Evolutionary conservation across 1,140 invertebrate species (phyloP), one percentile per base, ranked within the genome.

Genomic region (Anoplolepis gracilipes): DNA sequence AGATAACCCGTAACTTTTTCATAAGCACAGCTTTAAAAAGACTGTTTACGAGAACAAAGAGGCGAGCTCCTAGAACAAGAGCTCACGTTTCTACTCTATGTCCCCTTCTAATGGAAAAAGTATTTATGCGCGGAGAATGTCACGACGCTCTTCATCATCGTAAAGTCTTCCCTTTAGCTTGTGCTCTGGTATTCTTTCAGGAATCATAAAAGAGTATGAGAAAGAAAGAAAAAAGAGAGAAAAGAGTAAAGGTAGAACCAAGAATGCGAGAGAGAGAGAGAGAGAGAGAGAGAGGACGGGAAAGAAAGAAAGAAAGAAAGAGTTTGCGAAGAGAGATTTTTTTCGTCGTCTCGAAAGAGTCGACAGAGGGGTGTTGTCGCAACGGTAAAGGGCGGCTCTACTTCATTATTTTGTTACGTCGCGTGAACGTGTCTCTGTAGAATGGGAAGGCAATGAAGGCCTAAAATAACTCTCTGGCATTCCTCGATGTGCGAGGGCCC

Each of bases 401-500:
- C 89, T 92, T 91, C 90, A 88, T 93, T 92, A 91, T 91, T 93
- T 91, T 73, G 85, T 93, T 92, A 91, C 90, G 87, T 72, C 82
- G 64, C 86, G 85, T 90, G 90, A 92, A 90, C 90, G 91, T 78
- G 76, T 69, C 84, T 65, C 39, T 49, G 62, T 36, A 67, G 70
- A 88, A 57, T 30, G 61, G 36, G 30, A 57, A 53, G 69, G 55
- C 57, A 76, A 61, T 55, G 79, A 76, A 85, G 85, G 87, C 89
- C 90, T 92, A 93, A 92, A 93, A 93, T 94, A 93, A 93, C 93
- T 93, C 77, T 53, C 88, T 85, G 84, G 85, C 90, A 90, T 93
- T 92, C 91, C 85, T 85, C 89, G 62, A 90, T 89, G 87, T 62
- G 77, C 75, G 69, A 73, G 85, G 42, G 22, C 53, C 53, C 11